Conservation (phyloP, 2,113 vertebrate genomes). For the Nanorana parkeri region DNA sequence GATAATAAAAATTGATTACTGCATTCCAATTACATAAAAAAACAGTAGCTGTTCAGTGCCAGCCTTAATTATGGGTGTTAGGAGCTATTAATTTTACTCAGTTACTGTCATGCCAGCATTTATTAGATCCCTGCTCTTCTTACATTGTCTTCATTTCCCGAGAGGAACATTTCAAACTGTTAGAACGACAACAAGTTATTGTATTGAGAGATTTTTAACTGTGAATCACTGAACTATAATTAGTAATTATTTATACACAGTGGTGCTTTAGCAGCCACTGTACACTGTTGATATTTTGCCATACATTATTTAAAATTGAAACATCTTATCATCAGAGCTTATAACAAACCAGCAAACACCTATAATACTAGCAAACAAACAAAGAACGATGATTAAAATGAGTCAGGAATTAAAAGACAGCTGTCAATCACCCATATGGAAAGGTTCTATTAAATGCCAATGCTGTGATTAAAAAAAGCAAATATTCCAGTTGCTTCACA, state of each 20-base stretch:
- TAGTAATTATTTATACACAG: conserved; percentile 16
- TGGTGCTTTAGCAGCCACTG: background rate
- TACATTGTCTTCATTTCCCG: background rate
- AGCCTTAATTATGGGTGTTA: conserved; percentile 16
- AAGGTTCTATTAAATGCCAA: too few relatives aligned
- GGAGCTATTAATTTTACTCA: conserved; percentile 6
- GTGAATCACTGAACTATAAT: conserved; percentile 6
- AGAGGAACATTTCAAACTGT: conserved; percentile 26
- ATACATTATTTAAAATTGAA: background rate
- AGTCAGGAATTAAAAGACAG: too few relatives aligned
- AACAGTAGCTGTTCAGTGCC: background rate
- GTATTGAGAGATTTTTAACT: conserved; percentile 16
- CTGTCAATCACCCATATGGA: too few relatives aligned
- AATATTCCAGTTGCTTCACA: too few relatives aligned
- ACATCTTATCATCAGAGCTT: background rate
- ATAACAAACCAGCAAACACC: too few relatives aligned
- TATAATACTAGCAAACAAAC: too few relatives aligned
- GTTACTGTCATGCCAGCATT: background rate
- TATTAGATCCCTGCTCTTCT: conserved; percentile 3
- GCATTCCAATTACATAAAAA: background rate
- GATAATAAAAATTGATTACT: conserved; percentile 19
- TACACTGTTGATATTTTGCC: background rate
- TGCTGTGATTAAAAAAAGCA: too few relatives aligned
- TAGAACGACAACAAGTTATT: conserved; percentile 4
- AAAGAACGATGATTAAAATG: too few relatives aligned